These are phyloP conservation scores for Euura saliciscinereae DNA, from an alignment of 1,140 invertebrate species.

Conservation along the genomic window DNA sequence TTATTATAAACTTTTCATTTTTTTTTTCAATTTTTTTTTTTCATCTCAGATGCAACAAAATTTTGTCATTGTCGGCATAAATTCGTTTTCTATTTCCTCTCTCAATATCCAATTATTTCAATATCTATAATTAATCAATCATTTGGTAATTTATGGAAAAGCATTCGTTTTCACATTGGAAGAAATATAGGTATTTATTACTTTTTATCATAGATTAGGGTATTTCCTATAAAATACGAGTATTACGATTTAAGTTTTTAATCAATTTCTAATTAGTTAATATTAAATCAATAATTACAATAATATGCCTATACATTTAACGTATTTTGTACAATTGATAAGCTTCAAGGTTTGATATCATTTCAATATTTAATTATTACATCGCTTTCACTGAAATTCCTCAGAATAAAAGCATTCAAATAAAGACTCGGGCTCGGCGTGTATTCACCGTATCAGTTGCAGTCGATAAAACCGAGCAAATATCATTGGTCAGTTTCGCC, in stretches of 20 bases:
- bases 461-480: constrained; percentile 1
- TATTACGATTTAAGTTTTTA: constrained; percentile 28
- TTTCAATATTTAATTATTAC: constrained; percentile 28
- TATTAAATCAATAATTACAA: constrained; percentile 39
- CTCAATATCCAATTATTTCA: background rate
- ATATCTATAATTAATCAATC: background rate
- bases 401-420: too few relatives aligned
- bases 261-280: constrained; percentile 28
- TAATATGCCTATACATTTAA: constrained; percentile 44
- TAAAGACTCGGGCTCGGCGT: too few relatives aligned
- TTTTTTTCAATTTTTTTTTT: background rate
- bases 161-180: constrained; percentile 13
- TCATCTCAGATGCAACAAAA: background rate
- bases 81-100: too few relatives aligned
- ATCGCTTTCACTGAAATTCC: constrained; percentile 10
- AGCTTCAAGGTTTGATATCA: constrained; percentile 41
- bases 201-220: constrained; percentile 8
- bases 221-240: constrained; percentile 40
- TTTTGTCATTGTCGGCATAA: background rate
- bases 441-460: background rate
- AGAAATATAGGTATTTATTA: constrained; percentile 2
- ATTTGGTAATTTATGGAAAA: background rate
- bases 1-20: background rate
- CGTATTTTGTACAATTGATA: constrained; percentile 50
- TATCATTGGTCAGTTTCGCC: background rate